Conservation (phyloP, 2,888 invertebrate genomes). For the Drosophila birchii region DNA sequence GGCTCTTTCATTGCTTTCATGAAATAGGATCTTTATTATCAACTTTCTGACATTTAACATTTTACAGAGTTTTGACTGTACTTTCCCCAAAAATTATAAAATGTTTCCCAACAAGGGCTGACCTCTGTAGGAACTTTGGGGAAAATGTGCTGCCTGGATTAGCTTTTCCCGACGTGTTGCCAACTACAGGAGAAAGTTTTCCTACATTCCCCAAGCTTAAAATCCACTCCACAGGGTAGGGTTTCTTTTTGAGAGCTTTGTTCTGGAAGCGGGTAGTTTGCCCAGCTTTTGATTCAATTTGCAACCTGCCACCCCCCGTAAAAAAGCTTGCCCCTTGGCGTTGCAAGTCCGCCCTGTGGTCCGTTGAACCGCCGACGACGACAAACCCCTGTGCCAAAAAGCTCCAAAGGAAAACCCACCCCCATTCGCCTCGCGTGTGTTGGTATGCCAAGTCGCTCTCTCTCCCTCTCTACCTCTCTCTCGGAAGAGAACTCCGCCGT, state of each 20-base stretch:
- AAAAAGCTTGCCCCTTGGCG: conserved; percentile 17
- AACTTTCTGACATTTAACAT: neutral
- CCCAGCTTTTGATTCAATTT: conserved; percentile 23
- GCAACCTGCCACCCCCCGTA: conserved; percentile 2
- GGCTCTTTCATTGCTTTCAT: neutral
- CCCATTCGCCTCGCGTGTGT: conserved; percentile 50
- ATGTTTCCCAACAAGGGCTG: neutral
- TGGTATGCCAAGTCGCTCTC: conserved; percentile 56
- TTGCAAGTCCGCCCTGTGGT: conserved; percentile 47
- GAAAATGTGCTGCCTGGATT: neutral
- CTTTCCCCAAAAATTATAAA: neutral
- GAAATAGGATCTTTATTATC: neutral
- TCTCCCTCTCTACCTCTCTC: neutral
- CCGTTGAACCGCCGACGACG: conserved; percentile 23
- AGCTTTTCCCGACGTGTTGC: conserved; percentile 30
- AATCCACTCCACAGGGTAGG: neutral
- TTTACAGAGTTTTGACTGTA: neutral
- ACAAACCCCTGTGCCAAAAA: conserved; percentile 51
- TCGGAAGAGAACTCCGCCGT: neutral
- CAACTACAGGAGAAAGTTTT: conserved; percentile 10
- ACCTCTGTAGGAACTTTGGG: conserved; percentile 23
- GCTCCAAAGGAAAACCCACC: conserved; percentile 59
- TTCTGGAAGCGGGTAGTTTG: conserved; percentile 25
- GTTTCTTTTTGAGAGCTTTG: neutral
- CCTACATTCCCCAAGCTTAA: neutral